Evolutionary conservation across 2,797 vertebrate genomes (phyloP).

Genomic region (Ctenopoma multispine): DNA sequence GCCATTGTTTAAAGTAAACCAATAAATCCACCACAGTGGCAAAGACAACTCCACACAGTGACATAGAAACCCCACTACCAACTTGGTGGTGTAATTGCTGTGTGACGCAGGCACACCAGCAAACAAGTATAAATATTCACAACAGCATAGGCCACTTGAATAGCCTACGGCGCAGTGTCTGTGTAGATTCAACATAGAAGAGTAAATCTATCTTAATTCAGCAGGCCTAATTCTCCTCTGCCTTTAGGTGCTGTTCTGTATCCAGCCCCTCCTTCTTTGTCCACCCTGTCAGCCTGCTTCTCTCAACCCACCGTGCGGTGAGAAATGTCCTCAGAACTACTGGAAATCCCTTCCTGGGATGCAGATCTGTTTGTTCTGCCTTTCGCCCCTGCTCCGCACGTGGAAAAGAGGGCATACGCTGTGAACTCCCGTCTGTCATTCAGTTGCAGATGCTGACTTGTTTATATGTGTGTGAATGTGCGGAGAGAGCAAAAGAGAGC

Average conservation of each 20-base stretch:
- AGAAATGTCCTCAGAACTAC: conserved; percentile 66
- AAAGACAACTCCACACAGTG: too few species aligned
- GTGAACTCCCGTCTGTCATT: conserved; percentile 66
- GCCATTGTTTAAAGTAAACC: too few species aligned
- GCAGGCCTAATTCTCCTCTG: conserved; percentile 50
- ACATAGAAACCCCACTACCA: too few species aligned
- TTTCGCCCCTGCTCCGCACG: conserved; percentile 47
- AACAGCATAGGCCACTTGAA: too few species aligned
- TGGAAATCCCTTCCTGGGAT: conserved; percentile 62
- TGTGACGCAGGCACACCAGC: too few species aligned
- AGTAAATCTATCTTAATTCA: conserved; percentile 26
- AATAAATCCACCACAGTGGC: too few species aligned
- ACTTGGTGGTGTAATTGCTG: too few species aligned
- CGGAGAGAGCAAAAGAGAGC: conserved; percentile 49
- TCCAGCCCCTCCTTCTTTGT: conserved; percentile 55
- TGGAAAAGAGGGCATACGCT: conserved; percentile 60
- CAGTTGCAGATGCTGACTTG: conserved; percentile 62
- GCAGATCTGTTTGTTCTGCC: conserved; percentile 63
- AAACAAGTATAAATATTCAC: too few species aligned
- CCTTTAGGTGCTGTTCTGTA: conserved; percentile 64
- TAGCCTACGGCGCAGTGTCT: too few species aligned
- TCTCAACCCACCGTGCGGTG: conserved; percentile 55
- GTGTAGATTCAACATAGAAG: too few species aligned
- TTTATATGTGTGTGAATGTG: conserved; percentile 45
- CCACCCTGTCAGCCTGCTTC: conserved; percentile 50